Evolutionary conservation across 2,113 vertebrate species (phyloP).

Genomic region (Silurus glanis): DNA sequence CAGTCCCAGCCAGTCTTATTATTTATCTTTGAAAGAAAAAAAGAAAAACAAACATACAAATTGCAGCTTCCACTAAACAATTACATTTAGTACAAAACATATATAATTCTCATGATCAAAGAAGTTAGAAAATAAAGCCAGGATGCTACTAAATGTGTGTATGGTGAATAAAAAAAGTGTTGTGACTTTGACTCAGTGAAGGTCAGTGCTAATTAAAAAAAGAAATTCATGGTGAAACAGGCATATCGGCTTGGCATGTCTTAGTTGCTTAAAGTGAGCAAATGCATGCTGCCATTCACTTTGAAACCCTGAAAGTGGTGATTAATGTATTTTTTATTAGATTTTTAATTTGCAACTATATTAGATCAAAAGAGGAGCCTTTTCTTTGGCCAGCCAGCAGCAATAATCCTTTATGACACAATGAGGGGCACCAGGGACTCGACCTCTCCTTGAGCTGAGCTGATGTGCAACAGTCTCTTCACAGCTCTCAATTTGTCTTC

Average conservation of each 20-base stretch:
- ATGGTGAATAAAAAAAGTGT: constrained; percentile 10
- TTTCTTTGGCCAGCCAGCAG: constrained; percentile 63
- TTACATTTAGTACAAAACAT: too few relatives aligned
- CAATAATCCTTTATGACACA: constrained; percentile 75
- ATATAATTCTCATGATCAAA: not conserved
- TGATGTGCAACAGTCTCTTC: constrained; percentile 14
- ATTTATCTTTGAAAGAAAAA: not conserved
- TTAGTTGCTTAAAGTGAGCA: constrained; percentile 53
- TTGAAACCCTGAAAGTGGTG: constrained; percentile 67
- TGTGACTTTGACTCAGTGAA: constrained; percentile 61
- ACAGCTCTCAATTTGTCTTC: not conserved
- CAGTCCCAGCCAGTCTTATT: not conserved
- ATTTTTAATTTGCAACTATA: constrained; percentile 69
- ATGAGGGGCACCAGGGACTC: constrained; percentile 65
- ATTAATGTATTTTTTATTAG: constrained; percentile 70
- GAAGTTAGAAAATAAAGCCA: not conserved
- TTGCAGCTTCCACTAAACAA: not conserved
- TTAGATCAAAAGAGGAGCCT: constrained; percentile 69
- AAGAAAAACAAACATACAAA: too few relatives aligned
- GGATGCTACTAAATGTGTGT: not conserved
- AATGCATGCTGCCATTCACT: constrained; percentile 61
- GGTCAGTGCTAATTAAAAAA: constrained; percentile 65
- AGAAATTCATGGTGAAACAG: constrained; percentile 55
- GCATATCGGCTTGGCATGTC: constrained; percentile 61
- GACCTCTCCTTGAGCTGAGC: constrained; percentile 55